These are phyloP conservation scores for Hoplodrina ambigua DNA, from an alignment of 2,888 invertebrate species.

Conservation along the genomic window DNA sequence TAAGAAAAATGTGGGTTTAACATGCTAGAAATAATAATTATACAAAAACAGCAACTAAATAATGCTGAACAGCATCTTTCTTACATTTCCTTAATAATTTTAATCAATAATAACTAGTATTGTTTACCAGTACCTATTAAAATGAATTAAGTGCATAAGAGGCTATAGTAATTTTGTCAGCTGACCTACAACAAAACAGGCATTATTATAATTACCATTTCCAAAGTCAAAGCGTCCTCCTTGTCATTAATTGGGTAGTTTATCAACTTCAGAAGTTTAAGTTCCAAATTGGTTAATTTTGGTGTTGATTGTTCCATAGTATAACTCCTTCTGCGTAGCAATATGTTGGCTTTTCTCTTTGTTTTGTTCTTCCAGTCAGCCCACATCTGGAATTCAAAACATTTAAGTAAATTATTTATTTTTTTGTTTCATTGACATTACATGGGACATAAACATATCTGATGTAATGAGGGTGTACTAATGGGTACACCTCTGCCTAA, in stretches of 20 bases:
- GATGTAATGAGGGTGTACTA: too few species aligned
- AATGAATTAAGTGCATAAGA: too few species aligned
- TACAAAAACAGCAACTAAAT: too few species aligned
- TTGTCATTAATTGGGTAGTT: constrained; percentile 69
- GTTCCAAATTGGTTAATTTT: constrained; percentile 62
- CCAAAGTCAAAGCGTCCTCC: constrained; percentile 54
- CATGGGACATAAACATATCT: too few species aligned
- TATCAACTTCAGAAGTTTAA: constrained; percentile 68
- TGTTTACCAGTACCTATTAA: too few species aligned
- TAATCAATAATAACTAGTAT: too few species aligned
- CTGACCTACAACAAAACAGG: background rate
- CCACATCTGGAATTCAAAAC: constrained; percentile 71
- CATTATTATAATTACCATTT: constrained; percentile 58
- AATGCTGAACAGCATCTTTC: too few species aligned
- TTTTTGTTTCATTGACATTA: too few species aligned
- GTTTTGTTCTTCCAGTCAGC: constrained; percentile 76
- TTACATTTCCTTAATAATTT: too few species aligned
- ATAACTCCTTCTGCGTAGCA: constrained; percentile 63
- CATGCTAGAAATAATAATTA: too few species aligned
- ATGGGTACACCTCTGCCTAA: too few species aligned
- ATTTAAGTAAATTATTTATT: background rate
- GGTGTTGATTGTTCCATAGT: constrained; percentile 40
- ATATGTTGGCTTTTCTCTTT: constrained; percentile 72
- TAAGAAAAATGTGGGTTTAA: too few species aligned
- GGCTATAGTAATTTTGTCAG: background rate